Evolutionary conservation across 2,797 vertebrate species (phyloP).

Genomic region (Clarias laeviceps): DNA sequence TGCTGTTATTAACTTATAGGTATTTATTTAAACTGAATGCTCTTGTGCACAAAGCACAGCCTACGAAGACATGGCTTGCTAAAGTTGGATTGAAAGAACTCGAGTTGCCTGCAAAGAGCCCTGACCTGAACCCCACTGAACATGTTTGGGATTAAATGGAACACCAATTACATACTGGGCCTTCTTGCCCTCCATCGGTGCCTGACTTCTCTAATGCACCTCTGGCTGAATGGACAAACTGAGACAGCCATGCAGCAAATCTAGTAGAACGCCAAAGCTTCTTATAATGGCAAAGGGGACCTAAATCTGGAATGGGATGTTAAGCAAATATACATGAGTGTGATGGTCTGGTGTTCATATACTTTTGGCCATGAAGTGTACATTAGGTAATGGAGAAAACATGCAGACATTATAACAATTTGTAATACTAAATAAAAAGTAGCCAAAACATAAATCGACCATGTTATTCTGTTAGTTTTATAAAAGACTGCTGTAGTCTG

Average conservation of each 20-base stretch:
- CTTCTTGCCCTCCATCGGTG: not conserved
- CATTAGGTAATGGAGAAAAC: not conserved
- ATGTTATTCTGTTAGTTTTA: not conserved
- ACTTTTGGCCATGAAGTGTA: not conserved
- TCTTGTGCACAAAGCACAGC: not conserved
- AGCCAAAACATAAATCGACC: not conserved
- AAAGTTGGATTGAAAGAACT: not conserved
- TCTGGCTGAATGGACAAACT: not conserved
- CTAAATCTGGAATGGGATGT: not conserved
- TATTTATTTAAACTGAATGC: not conserved
- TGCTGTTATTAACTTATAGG: not conserved
- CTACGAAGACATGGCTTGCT: not conserved
- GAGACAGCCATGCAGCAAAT: not conserved
- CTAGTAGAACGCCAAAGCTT: not conserved
- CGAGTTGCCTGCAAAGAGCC: not conserved
- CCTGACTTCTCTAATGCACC: not conserved
- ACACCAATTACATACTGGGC: not conserved
- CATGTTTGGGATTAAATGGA: not conserved
- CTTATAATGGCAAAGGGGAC: not conserved
- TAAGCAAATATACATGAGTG: not conserved
- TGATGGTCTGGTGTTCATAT: not conserved
- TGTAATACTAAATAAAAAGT: not conserved
- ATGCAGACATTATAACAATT: not conserved
- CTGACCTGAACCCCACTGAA: not conserved
- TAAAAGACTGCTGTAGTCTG: not conserved